Conservation (phyloP, 2,113 vertebrate species). For the Tauraco erythrolophus region DNA sequence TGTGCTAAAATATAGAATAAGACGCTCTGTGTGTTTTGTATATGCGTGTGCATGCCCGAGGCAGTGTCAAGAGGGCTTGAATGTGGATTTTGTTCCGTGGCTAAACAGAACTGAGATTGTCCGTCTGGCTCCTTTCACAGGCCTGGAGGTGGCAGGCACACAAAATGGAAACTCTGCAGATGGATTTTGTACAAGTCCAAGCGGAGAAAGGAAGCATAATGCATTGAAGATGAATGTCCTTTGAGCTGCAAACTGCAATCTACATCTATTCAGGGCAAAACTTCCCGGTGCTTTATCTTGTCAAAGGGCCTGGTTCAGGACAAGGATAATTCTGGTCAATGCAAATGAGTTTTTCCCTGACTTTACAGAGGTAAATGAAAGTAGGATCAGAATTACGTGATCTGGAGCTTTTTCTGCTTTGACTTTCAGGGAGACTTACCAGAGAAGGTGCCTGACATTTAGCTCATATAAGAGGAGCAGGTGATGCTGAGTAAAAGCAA, state of each 20-base stretch:
- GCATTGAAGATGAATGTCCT: not conserved
- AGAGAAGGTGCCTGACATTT: not conserved
- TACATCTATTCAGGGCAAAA: not conserved
- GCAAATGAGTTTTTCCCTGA: not conserved
- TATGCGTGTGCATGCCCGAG: rapidly evolving
- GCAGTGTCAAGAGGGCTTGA: not conserved
- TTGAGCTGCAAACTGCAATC: not conserved
- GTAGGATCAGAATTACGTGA: not conserved
- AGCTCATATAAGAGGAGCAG: not conserved
- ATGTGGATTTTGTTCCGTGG: not conserved
- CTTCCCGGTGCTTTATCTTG: not conserved
- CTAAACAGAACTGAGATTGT: not conserved
- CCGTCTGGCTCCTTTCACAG: not conserved
- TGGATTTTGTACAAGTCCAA: not conserved
- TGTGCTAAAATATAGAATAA: not conserved
- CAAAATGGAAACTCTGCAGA: not conserved
- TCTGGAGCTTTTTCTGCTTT: not conserved
- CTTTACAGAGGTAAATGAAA: not conserved
- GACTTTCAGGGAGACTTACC: not conserved
- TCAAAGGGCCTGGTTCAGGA: not conserved
- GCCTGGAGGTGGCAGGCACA: not conserved
- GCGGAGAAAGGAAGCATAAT: not conserved
- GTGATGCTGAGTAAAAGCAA: not conserved
- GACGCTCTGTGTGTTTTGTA: rapidly evolving
- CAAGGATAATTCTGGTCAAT: not conserved